Evolutionary conservation across 2,797 vertebrate species (phyloP).

Genomic region (Xiphorhynchus erythropygius): DNA sequence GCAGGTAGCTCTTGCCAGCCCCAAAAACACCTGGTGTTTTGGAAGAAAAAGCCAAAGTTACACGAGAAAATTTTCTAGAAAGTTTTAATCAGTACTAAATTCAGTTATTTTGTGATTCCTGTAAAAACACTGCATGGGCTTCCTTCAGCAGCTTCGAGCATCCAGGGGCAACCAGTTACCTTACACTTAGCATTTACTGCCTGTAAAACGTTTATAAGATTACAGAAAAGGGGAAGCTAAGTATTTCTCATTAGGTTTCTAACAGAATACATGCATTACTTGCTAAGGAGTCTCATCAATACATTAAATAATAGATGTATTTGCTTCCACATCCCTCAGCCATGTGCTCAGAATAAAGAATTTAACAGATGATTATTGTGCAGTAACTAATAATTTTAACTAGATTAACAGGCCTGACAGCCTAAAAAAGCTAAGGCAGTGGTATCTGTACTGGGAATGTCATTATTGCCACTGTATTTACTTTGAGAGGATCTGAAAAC

Average conservation of each 20-base stretch:
- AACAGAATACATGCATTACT: not conserved
- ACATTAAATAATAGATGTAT: not conserved
- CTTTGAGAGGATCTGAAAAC: not conserved
- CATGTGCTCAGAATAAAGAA: not conserved
- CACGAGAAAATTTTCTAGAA: not conserved
- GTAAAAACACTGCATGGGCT: not conserved
- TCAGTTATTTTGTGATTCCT: not conserved
- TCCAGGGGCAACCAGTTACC: not conserved
- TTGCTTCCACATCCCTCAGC: not conserved
- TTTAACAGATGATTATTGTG: not conserved
- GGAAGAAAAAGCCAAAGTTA: not conserved
- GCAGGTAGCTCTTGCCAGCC: conserved; percentile 83
- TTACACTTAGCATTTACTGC: not conserved
- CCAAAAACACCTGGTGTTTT: conserved; percentile 80
- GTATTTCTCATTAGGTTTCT: not conserved
- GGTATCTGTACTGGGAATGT: no score
- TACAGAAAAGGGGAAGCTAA: not conserved
- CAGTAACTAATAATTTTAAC: not conserved
- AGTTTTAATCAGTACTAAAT: not conserved
- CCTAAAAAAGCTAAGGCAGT: not conserved
- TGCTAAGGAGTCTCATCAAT: not conserved
- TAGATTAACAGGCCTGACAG: not conserved
- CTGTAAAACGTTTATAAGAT: not conserved
- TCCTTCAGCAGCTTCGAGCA: not conserved
- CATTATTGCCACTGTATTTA: not conserved